Evolutionary conservation across 2,113 vertebrate species (phyloP).

Genomic region (Chelonoidis abingdonii): DNA sequence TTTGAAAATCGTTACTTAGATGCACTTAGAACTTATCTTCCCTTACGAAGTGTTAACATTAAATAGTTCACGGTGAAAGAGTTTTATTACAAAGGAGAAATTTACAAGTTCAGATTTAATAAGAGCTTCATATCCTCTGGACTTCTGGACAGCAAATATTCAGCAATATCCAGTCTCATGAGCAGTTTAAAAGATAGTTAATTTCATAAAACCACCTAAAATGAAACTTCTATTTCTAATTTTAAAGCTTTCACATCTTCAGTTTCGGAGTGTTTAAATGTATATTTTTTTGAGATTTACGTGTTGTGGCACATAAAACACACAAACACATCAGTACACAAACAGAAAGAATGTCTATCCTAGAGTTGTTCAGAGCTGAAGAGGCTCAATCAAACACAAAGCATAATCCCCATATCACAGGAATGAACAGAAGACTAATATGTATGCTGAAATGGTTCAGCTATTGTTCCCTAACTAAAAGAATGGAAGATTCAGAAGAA

Average conservation of each 20-base stretch:
- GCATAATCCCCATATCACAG: not conserved
- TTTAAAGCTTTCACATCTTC: not conserved
- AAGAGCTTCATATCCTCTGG: not conserved
- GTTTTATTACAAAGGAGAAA: conserved; percentile 54
- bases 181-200: not conserved
- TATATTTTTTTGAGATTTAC: not conserved
- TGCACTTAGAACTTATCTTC: conserved; percentile 49
- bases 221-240: not conserved
- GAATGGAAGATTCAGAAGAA: not conserved
- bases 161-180: not conserved
- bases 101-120: conserved; percentile 49
- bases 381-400: not conserved
- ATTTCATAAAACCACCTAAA: conserved; percentile 18
- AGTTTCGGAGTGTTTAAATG: conserved; percentile 4
- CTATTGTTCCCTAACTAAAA: not conserved
- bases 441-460: not conserved
- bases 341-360: not conserved
- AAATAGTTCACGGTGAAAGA: conserved; percentile 17
- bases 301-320: not conserved
- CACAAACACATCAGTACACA: not conserved
- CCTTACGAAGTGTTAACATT: conserved; percentile 59
- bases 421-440: not conserved
- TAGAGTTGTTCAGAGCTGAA: not conserved
- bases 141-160: conserved; percentile 24
- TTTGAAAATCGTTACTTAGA: conserved; percentile 61